Evolutionary conservation across 2,888 invertebrate species (phyloP).

Genomic region (Metallyticus violacea): DNA sequence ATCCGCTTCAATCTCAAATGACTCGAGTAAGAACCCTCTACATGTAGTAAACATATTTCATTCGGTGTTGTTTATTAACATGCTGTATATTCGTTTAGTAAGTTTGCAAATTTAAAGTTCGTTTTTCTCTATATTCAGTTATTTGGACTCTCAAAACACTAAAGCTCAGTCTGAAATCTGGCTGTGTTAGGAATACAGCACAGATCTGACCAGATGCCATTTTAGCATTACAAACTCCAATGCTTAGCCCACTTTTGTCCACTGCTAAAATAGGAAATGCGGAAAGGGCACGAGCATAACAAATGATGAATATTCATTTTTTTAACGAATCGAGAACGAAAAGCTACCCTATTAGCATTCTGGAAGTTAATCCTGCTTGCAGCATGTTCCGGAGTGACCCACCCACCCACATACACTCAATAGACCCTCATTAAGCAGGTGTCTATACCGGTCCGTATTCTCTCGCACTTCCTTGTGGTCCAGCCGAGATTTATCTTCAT

Average conservation of each 20-base stretch:
- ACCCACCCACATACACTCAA: not conserved
- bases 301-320: not conserved
- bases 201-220: too few species aligned
- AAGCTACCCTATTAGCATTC: not conserved
- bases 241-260: not conserved
- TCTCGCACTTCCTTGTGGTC: not conserved
- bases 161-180: too few species aligned
- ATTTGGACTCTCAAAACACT: too few species aligned
- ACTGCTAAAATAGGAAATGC: not conserved
- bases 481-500: not conserved
- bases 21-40: too few species aligned
- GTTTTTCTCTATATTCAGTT: too few species aligned
- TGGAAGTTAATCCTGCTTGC: not conserved
- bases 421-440: not conserved
- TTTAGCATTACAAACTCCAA: not conserved
- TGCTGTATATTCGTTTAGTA: too few species aligned
- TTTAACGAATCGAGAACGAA: not conserved
- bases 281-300: not conserved
- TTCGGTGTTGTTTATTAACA: too few species aligned
- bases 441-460: not conserved
- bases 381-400: not conserved
- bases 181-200: too few species aligned
- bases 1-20: too few species aligned
- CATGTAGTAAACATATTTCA: too few species aligned
- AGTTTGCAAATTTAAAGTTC: too few species aligned